Evolutionary conservation across 2,888 invertebrate genomes (phyloP), one percentile per base, ranked within the genome.

Genomic region (Lepidocyrtoides sp.): DNA sequence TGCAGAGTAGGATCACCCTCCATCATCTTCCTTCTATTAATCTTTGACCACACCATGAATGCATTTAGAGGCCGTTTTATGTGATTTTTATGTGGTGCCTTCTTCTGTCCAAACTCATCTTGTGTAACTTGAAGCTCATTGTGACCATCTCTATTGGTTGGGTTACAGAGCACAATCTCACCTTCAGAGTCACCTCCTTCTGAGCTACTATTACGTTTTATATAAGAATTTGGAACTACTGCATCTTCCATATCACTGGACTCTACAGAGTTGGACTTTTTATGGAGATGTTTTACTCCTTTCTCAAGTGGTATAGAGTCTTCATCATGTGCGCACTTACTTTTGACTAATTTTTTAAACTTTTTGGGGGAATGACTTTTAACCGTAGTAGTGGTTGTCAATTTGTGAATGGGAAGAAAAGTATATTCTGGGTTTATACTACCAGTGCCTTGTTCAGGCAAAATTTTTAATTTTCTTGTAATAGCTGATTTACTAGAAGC

Each of bases 21-120:
- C 92, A 91, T 92, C 57, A 92, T 89, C 69, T 87, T 86, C 66
- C 91, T 63, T 29, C 92, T 57, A 26, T 83, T 83, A 2, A 91
- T 66, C 60, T 92, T 92, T 20, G 91, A 91, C 86, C 87, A 92
- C 0, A 91, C 92, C 92, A 92, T 92, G 75, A 92, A 92, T 8
- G 92, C 92, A 84, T 92, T 92, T 8, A 92, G 66, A n/a, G 92
- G 92, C 36, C 92, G 63, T 51, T 92, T 92, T 29, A 92, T 92
- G 23, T 91, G 88, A 54, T 91, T 89, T 32, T 90, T 85, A 12
- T 81, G 41, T 32, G 36, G 51, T 29, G 90, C 23, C 54, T 90
- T 90, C 48, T 90, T 90, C 41, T 90, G 79, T 20, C 48, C 63
- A 54, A 86, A 86, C 17, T 91, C 91, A 48, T 88, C 91, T 1